These are phyloP conservation scores for Cantharis rufa DNA, from an alignment of 2,888 invertebrate genomes.

Conservation along the genomic window DNA sequence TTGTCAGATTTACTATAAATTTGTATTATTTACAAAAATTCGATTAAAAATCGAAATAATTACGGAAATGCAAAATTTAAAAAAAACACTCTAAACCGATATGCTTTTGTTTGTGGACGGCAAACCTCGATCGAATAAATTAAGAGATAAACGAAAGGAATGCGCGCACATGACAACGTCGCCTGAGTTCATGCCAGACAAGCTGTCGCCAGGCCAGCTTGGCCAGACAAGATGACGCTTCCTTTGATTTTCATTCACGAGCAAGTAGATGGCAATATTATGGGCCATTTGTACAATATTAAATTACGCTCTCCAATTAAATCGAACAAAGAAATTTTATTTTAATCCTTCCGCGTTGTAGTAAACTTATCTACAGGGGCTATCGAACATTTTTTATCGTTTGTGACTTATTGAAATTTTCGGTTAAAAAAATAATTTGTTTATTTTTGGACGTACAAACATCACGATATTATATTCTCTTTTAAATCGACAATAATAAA, in stretches of 20 bases:
- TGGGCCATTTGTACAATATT: slow-evolving; percentile 2
- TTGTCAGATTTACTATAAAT: slow-evolving; percentile 57
- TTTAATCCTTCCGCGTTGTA: neutral
- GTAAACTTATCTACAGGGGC: neutral
- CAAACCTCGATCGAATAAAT: neutral
- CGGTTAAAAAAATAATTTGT: neutral
- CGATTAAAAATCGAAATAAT: neutral
- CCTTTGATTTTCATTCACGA: slow-evolving; percentile 39
- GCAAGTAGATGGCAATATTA: slow-evolving; percentile 29
- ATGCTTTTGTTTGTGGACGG: neutral
- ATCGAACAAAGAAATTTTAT: neutral
- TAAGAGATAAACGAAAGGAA: slow-evolving; percentile 43
- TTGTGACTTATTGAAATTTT: neutral
- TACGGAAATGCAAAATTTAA: neutral
- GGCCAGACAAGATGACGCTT: slow-evolving; percentile 81
- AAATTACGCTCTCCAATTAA: neutral
- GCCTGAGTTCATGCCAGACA: slow-evolving; percentile 83
- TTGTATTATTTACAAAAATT: neutral
- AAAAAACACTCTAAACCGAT: neutral
- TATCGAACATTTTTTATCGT: neutral
- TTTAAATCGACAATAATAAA: neutral
- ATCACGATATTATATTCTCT: neutral
- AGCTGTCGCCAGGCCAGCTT: slow-evolving; percentile 88
- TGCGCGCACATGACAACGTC: slow-evolving; percentile 67
- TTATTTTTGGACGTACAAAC: neutral